These are phyloP conservation scores for Alectura lathami DNA, from an alignment of 2,113 vertebrate genomes.

Conservation along the genomic window DNA sequence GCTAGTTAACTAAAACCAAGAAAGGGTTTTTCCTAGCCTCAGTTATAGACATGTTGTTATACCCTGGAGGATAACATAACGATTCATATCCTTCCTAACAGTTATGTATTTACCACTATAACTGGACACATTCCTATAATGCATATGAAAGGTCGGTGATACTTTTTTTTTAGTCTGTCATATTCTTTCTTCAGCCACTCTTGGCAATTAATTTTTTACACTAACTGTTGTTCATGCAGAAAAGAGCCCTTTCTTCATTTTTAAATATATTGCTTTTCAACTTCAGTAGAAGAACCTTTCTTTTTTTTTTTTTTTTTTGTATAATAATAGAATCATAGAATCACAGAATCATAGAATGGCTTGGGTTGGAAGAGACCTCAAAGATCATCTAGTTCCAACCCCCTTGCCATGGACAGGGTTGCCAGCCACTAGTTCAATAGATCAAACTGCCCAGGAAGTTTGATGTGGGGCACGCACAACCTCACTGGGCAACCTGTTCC, in stretches of 20 bases:
- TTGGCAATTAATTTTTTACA: neutral
- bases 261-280: neutral
- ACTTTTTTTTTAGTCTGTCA: neutral
- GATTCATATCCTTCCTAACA: neutral
- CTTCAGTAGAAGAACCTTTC: neutral
- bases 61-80: neutral
- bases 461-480: too few relatives aligned
- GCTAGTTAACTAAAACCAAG: neutral
- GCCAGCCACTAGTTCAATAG: too few relatives aligned
- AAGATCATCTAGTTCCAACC: too few relatives aligned
- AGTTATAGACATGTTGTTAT: neutral
- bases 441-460: too few relatives aligned
- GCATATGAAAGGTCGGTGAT: accelerated
- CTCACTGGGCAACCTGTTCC: too few relatives aligned
- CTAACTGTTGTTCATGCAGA: neutral
- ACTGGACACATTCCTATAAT: neutral
- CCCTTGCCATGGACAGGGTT: too few relatives aligned
- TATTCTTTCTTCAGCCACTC: neutral
- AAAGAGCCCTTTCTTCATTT: neutral
- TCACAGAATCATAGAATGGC: too few relatives aligned
- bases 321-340: too few relatives aligned
- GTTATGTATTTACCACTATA: neutral
- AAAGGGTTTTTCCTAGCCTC: neutral
- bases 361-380: too few relatives aligned
- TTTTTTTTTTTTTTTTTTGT: neutral